A percentile compares a stretch with the other conserved stretches of the same genome.
Evolutionary conservation across 2,113 vertebrate species (phyloP).

Genomic region (Chitala chitala): DNA sequence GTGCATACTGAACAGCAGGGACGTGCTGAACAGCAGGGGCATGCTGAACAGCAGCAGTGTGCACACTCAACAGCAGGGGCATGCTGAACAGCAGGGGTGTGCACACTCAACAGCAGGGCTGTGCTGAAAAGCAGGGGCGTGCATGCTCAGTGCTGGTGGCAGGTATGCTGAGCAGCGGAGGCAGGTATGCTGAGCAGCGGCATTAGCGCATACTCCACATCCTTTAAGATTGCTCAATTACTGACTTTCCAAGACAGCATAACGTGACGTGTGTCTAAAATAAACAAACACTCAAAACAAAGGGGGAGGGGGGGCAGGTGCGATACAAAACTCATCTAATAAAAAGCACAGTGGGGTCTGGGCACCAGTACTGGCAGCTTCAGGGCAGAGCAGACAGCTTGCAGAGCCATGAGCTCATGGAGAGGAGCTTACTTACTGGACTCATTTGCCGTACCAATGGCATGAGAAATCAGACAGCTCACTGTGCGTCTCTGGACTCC

Average conservation of each 20-base stretch:
- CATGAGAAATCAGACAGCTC: conserved; percentile 30
- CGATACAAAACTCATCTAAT: conserved; percentile 31
- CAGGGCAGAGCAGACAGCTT: conserved; percentile 16
- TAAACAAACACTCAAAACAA: conserved; percentile 38
- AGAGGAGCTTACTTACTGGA: conserved; percentile 29
- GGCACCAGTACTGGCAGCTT: not conserved
- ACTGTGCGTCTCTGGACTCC: conserved; percentile 28
- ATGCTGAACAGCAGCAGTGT: too few species aligned
- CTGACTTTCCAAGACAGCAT: conserved; percentile 21
- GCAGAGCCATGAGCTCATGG: conserved; percentile 47
- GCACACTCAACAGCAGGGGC: too few species aligned
- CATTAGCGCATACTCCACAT: conserved; percentile 24
- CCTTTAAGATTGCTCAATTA: conserved; percentile 33
- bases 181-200: too few species aligned
- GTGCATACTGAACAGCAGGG: too few species aligned
- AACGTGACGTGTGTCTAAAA: conserved; percentile 38
- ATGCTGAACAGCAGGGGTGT: too few species aligned
- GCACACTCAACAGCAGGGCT: too few species aligned
- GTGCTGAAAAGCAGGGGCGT: too few species aligned
- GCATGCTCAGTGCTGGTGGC: too few species aligned
- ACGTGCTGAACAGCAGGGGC: too few species aligned
- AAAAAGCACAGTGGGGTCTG: conserved; percentile 40
- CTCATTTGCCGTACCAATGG: conserved; percentile 29
- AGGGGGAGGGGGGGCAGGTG: conserved; percentile 37
- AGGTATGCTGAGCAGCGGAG: too few species aligned